Evolutionary conservation across 2,888 invertebrate species (phyloP).

Genomic region (Cheilosia pagana): DNA sequence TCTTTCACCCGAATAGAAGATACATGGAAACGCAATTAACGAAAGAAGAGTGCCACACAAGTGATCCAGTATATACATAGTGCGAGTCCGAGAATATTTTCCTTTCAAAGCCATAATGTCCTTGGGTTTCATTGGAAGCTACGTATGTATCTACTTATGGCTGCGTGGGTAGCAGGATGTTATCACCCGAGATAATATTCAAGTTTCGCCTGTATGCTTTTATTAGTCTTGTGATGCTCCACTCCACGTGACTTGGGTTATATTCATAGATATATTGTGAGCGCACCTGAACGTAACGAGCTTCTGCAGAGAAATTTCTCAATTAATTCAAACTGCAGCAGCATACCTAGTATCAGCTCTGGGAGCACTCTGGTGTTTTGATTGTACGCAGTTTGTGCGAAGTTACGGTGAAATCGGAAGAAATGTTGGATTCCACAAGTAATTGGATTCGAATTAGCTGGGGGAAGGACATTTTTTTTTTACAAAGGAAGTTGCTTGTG

Average conservation of each 20-base stretch:
- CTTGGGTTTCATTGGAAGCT: conserved; percentile 3
- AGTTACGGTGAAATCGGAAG: conserved; percentile 22
- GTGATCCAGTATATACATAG: background rate
- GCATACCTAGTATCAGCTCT: too few relatives aligned
- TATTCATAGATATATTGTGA: background rate
- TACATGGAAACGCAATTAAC: conserved; percentile 73
- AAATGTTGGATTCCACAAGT: conserved; percentile 19
- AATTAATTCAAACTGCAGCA: conserved; percentile 41
- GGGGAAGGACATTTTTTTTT: background rate
- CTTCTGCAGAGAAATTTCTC: conserved; percentile 28
- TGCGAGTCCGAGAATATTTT: conserved; percentile 25
- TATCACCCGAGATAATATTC: background rate
- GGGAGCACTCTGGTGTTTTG: conserved; percentile 9
- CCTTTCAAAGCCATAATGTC: conserved; percentile 3
- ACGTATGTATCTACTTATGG: conserved; percentile 2
- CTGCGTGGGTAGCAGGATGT: background rate
- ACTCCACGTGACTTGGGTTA: conserved; percentile 48
- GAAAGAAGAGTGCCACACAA: conserved; percentile 23
- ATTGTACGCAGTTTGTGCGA: conserved; percentile 8
- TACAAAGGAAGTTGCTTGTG: background rate
- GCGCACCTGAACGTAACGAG: conserved; percentile 38
- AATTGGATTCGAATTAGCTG: conserved; percentile 18
- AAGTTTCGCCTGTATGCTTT: conserved; percentile 37
- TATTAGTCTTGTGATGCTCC: conserved; percentile 53
- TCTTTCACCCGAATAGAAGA: conserved; percentile 30